Conservation (phyloP, 2,113 vertebrate genomes). For the Cephalophus harveyi region DNA sequence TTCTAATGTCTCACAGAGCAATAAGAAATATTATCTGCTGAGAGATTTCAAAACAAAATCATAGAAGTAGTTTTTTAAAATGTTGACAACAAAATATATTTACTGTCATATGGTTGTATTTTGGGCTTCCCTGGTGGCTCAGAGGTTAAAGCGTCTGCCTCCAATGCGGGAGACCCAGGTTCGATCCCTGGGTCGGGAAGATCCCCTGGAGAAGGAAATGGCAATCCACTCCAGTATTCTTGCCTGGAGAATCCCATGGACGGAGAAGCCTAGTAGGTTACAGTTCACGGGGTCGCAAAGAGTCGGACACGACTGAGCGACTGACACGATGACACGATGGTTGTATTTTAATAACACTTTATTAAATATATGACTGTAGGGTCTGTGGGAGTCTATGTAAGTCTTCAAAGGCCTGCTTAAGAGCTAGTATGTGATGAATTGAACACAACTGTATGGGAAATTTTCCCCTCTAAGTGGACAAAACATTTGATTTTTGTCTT, state of each 20-base stretch:
- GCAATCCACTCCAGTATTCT: too few relatives aligned
- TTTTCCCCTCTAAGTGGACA: background rate
- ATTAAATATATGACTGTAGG: background rate
- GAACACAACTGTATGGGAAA: conserved; percentile 3
- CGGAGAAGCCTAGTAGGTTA: too few relatives aligned
- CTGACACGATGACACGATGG: too few relatives aligned
- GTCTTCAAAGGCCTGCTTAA: background rate
- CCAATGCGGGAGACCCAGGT: too few relatives aligned
- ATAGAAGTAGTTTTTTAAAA: background rate
- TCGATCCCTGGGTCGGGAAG: too few relatives aligned
- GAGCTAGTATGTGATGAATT: background rate
- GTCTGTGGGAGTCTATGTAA: background rate
- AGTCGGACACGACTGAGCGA: too few relatives aligned
- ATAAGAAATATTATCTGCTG: background rate
- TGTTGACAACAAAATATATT: background rate
- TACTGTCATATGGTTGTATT: background rate
- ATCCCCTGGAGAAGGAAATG: too few relatives aligned
- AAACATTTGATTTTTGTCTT: background rate
- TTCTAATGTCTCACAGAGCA: background rate
- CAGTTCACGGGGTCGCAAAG: too few relatives aligned
- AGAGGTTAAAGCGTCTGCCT: too few relatives aligned
- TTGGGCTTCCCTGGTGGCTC: too few relatives aligned
- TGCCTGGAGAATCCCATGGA: too few relatives aligned
- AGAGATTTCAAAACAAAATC: conserved; percentile 35
- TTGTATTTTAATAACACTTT: background rate